Evolutionary conservation across 1,140 invertebrate genomes (phyloP).

Genomic region (Drosophila quadrilineata): DNA sequence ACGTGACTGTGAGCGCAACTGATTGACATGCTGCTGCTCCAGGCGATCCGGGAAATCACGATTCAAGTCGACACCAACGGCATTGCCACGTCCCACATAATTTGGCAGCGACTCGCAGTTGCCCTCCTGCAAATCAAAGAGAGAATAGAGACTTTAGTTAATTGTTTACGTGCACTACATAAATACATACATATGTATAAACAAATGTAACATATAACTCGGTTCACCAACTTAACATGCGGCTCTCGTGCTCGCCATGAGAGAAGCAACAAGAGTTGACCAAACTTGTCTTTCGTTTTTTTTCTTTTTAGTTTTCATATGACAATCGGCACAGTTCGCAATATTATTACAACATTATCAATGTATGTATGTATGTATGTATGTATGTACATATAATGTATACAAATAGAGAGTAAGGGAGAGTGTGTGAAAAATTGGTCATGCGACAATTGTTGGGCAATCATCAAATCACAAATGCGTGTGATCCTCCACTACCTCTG

Average conservation of each 20-base stretch:
- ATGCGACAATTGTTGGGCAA: no score
- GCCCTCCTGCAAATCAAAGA: slow-evolving; percentile 86
- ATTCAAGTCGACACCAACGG: slow-evolving; percentile 90
- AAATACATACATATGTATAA: not conserved
- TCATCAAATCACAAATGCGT: no score
- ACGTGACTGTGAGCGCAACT: slow-evolving; percentile 81
- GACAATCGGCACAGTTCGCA: slow-evolving; percentile 30
- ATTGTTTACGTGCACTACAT: slow-evolving; percentile 20
- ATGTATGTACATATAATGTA: no score
- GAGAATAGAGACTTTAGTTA: slow-evolving; percentile 5
- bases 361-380: no score
- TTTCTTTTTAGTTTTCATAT: no score
- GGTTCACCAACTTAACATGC: slow-evolving; percentile 26
- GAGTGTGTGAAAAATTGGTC: no score
- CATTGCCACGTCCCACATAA: slow-evolving; percentile 89
- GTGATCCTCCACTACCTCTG: no score
- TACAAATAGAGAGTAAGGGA: not conserved
- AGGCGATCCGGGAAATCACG: slow-evolving; percentile 94
- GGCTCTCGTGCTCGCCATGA: not conserved
- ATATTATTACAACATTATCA: slow-evolving; percentile 23
- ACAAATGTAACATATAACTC: no score
- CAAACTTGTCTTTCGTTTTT: slow-evolving; percentile 37
- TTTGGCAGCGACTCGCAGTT: slow-evolving; percentile 86
- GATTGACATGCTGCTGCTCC: slow-evolving; percentile 79
- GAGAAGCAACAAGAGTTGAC: slow-evolving; percentile 32